Percentiles rank a stretch among this genome's conserved stretches.
phyloP scores from a whole-genome alignment of 2,888 invertebrate species.

The Leptinotarsa haldemani region DNA sequence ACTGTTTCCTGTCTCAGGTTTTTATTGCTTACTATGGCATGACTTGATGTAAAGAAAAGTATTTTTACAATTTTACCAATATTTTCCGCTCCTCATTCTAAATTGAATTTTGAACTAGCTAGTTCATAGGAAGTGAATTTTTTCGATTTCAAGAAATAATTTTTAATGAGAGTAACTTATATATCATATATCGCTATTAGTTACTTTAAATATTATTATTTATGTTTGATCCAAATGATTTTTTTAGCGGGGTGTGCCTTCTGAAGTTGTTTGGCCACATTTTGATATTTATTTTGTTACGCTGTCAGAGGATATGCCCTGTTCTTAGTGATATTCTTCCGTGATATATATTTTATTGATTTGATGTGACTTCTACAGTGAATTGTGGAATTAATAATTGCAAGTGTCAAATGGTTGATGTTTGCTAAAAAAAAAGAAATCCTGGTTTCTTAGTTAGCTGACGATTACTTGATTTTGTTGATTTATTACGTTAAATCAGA shows the following conservation, averaged over 20 bases:
- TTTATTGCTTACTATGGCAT: background rate
- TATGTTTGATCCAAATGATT: slow-evolving; percentile 2
- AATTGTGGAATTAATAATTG: background rate
- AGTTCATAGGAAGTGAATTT: slow-evolving; percentile 6
- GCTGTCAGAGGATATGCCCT: slow-evolving; percentile 4
- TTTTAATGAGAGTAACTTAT: slow-evolving; percentile 7
- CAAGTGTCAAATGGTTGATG: background rate
- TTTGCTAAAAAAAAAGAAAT: background rate
- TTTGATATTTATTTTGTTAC: background rate
- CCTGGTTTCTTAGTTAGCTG: background rate
- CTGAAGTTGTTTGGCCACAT: background rate
- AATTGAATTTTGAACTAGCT: background rate
- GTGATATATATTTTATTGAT: slow-evolving; percentile 29
- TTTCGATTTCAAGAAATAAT: background rate
- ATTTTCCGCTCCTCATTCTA: background rate
- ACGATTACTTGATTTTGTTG: background rate
- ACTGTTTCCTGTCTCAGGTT: background rate
- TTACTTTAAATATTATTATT: slow-evolving; percentile 17
- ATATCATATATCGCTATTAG: slow-evolving; percentile 11
- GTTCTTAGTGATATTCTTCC: slow-evolving; percentile 31
- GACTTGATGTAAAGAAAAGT: background rate
- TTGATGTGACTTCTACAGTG: background rate
- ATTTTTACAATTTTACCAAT: background rate
- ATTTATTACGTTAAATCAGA: background rate
- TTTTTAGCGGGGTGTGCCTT: slow-evolving; percentile 2